Evolutionary conservation across 2,113 vertebrate genomes (phyloP).

Genomic region (Melanerpes formicivorus): DNA sequence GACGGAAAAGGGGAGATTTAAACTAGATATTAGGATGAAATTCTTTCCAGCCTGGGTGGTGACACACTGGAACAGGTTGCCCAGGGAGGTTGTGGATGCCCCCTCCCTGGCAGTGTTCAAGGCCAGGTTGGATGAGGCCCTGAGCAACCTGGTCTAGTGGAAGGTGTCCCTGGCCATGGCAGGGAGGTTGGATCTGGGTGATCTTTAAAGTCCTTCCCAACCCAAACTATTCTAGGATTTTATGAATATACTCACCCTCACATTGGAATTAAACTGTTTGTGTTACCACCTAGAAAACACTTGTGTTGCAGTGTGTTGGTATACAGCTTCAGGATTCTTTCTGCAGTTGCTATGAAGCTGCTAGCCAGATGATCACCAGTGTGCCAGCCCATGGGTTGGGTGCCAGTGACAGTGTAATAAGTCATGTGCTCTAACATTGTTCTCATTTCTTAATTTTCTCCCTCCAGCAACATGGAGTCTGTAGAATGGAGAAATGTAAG

Average conservation of each 20-base stretch:
- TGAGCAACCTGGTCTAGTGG: too few species aligned
- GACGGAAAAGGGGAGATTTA: too few species aligned
- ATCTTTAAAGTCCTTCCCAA: too few species aligned
- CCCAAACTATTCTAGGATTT: too few species aligned
- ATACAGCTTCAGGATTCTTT: not conserved
- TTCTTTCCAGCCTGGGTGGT: too few species aligned
- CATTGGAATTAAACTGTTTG: not conserved
- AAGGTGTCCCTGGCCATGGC: too few species aligned
- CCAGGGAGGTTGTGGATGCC: too few species aligned
- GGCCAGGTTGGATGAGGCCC: too few species aligned
- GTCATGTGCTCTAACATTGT: accelerated
- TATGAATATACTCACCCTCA: not conserved
- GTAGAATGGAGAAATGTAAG: not conserved
- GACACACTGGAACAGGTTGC: too few species aligned
- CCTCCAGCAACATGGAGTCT: not conserved
- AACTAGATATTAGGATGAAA: too few species aligned
- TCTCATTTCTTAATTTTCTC: not conserved
- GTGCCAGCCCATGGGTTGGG: not conserved
- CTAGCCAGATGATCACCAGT: not conserved
- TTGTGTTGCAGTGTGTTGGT: not conserved
- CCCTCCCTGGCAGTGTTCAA: too few species aligned
- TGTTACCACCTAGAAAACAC: not conserved
- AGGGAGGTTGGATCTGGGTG: too few species aligned
- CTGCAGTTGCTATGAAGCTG: not conserved
- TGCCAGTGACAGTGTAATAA: not conserved